Base-by-base conservation (phyloP, 2,113 vertebrate genomes). In the Rhinogobius similis region DNA sequence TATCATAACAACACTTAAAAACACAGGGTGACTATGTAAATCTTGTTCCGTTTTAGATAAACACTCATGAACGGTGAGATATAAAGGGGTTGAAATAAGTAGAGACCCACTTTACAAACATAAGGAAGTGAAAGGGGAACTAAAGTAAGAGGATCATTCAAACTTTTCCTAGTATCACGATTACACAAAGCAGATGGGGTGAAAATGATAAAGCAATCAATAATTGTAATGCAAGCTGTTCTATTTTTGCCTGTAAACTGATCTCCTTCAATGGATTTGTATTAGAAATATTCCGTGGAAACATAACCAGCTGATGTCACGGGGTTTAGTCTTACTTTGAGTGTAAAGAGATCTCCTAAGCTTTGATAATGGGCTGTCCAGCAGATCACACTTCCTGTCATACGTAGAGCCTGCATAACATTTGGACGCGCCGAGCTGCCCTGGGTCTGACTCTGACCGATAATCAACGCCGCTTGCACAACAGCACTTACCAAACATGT, bases 401-500 rank as follows among this genome's bases (percentile, higher is more conserved):
- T 39, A 24, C 11, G 50, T 23, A 21, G 20, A 46, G 38, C 20
- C 27, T 59, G 20, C 59, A 53, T 53, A 71, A 63, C 29, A 12
- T 26, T 27, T 24, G 56, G 39, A 61, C 56, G 46, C 10, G 29
- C 29, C 68, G 56, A 56, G 55, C 41, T 62, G 55, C 55, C 61
- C 39, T 68, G 38, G 1, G 50, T 24, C 18, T 72, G 68, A 72
- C 70, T 24, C 18, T 72, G 68, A 72, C 70, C 75, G 75, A 79
- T 75, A 72, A 78, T 32, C 6, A 38, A 20, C 41, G 5, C 23
- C 41, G 16, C 46, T 79, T 70, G 55, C 71, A 70, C 72, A 79
- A 75, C 65, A 67, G 50, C 48, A 75, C 32, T 79, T 67, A 65
- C 68, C 71, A 62, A 78, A 78, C 38, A 8, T 24, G 44, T 44